Percentiles rank a stretch among this genome's conserved stretches.
These are phyloP conservation scores for Sebastes aleutianus DNA, from an alignment of 2,797 vertebrate genomes.

Conservation along the genomic window DNA sequence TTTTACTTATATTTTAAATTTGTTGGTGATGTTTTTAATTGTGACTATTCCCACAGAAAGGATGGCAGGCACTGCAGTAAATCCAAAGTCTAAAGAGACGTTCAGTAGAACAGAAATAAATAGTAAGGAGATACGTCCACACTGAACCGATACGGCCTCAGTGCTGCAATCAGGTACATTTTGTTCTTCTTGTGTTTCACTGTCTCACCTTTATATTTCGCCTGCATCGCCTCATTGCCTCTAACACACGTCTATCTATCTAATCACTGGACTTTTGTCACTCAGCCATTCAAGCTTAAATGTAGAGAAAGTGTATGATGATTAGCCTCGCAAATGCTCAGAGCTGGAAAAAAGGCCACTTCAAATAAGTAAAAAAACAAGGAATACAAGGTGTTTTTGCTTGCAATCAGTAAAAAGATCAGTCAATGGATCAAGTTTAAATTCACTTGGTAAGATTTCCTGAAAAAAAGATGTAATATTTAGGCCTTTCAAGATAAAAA, in stretches of 20 bases:
- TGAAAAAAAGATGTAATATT: no score
- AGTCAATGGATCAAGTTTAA: no score
- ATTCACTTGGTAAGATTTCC: no score
- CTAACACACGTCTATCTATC: not conserved
- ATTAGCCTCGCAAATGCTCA: not conserved
- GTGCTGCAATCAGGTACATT: conserved; percentile 6
- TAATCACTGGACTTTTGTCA: not conserved
- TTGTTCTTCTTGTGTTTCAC: conserved; percentile 18
- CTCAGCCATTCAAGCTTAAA: not conserved
- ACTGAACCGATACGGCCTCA: not conserved
- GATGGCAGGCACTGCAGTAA: not conserved
- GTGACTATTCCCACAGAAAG: not conserved
- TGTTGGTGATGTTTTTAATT: not conserved
- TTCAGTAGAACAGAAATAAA: not conserved
- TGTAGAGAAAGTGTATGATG: not conserved
- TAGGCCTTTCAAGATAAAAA: no score
- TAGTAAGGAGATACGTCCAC: not conserved
- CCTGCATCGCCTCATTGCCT: not conserved
- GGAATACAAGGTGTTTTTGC: no score
- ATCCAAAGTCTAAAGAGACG: not conserved
- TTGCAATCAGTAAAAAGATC: no score
- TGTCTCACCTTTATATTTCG: not conserved
- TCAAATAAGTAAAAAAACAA: no score
- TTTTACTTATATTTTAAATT: not conserved
- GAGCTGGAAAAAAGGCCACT: no score